These are phyloP conservation scores for Gallinago stenura DNA, from an alignment of 2,797 vertebrate genomes.

Conservation along the genomic window DNA sequence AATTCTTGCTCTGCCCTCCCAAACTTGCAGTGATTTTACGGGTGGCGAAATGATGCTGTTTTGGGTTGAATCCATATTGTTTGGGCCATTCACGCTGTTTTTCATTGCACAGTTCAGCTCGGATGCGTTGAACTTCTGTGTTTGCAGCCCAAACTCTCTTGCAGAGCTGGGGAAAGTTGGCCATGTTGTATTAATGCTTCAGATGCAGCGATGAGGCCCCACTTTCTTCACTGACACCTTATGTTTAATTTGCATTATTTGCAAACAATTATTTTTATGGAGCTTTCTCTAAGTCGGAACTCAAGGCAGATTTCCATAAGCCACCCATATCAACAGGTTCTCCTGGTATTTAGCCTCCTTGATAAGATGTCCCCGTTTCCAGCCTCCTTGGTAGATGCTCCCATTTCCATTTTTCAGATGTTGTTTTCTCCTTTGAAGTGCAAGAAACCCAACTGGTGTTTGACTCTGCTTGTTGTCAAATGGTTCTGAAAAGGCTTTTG, in stretches of 20 bases:
- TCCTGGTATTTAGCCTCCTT: neutral
- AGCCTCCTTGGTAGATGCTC: neutral
- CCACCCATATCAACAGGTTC: rapidly evolving
- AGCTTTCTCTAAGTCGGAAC: neutral
- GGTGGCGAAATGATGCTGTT: neutral
- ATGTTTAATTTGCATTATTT: neutral
- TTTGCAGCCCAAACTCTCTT: neutral
- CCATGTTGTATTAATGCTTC: neutral
- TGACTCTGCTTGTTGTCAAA: neutral
- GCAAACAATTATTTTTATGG: neutral
- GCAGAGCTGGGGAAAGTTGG: neutral
- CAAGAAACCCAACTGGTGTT: neutral
- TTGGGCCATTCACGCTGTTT: neutral
- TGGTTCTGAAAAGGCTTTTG: neutral
- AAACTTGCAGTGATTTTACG: neutral
- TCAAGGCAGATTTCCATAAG: neutral
- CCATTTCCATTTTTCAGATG: neutral
- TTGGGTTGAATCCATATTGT: neutral
- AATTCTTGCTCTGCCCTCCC: neutral
- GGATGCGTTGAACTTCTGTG: neutral
- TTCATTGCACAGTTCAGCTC: neutral
- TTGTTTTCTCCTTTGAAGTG: neutral
- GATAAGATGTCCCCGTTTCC: neutral
- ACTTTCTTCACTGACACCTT: neutral
- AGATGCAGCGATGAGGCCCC: neutral